phyloP scores from a whole-genome alignment of 2,888 invertebrate genomes.

The Ennomos fuscantarius region DNA sequence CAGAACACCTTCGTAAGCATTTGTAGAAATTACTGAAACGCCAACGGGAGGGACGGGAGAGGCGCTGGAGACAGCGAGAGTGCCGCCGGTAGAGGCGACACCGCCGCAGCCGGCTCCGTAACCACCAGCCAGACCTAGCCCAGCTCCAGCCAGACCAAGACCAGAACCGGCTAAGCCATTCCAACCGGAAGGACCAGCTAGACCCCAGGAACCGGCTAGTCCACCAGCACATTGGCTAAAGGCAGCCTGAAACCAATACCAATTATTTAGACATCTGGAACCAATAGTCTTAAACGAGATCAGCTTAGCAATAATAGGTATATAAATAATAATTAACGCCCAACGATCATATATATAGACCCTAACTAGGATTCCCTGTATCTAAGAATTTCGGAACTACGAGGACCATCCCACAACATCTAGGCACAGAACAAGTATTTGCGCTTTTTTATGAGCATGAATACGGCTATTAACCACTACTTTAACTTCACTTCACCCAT shows the following conservation, averaged over 20 bases:
- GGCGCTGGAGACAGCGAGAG: slow-evolving; percentile 45
- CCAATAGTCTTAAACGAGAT: no score
- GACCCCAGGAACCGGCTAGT: slow-evolving; percentile 7
- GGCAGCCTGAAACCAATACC: slow-evolving; percentile 1
- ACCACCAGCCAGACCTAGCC: slow-evolving; percentile 11
- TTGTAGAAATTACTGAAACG: slow-evolving; percentile 53
- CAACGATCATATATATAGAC: no score
- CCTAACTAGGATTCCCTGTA: no score
- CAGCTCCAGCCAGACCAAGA: slow-evolving; percentile 8
- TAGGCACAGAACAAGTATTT: no score
- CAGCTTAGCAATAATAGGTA: no score
- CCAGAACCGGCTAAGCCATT: slow-evolving; percentile 11
- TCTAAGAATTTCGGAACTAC: no score
- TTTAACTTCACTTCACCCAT: no score
- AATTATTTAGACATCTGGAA: no score
- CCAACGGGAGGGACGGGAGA: slow-evolving; percentile 52
- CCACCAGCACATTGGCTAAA: slow-evolving; percentile 29
- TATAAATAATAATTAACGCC: no score
- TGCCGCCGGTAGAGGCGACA: slow-evolving; percentile 45
- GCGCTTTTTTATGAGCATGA: no score
- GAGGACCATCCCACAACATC: no score
- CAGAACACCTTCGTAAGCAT: slow-evolving; percentile 52
- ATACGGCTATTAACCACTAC: no score
- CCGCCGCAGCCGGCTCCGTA: slow-evolving; percentile 24
- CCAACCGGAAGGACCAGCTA: slow-evolving; percentile 10